Evolutionary conservation across 2,797 vertebrate species (phyloP).

Genomic region (Takifugu rubripes): DNA sequence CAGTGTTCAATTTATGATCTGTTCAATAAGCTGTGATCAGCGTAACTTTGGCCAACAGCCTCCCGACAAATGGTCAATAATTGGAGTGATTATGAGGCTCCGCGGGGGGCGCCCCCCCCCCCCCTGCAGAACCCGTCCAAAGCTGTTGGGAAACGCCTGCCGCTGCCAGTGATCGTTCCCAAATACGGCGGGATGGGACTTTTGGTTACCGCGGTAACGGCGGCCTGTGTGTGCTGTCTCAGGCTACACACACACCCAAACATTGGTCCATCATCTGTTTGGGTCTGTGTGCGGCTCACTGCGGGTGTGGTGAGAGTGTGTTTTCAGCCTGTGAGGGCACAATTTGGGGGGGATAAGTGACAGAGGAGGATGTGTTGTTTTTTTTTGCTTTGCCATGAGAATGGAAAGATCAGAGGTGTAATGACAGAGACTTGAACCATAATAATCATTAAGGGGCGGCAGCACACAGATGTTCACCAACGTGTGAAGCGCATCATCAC

Average conservation of each 20-base stretch:
- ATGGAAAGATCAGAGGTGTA: conserved; percentile 52
- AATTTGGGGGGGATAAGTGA: conserved; percentile 44
- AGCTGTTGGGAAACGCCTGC: conserved; percentile 50
- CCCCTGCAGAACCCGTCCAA: conserved; percentile 21
- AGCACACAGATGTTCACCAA: conserved; percentile 37
- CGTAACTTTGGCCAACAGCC: conserved; percentile 21
- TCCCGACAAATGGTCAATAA: conserved; percentile 31
- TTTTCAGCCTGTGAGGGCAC: conserved; percentile 20
- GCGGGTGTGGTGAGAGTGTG: conserved; percentile 6
- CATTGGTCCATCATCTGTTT: conserved; percentile 47
- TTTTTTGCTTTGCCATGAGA: conserved; percentile 56
- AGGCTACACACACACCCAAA: conserved; percentile 46
- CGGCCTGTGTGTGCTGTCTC: conserved; percentile 38
- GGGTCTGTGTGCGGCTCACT: conserved; percentile 1
- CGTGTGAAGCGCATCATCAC: neutral
- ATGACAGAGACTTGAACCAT: conserved; percentile 65
- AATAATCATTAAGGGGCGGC: conserved; percentile 60
- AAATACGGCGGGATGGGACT: conserved; percentile 45
- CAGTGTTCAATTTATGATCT: conserved; percentile 47
- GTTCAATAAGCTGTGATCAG: conserved; percentile 57
- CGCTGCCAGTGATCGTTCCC: conserved; percentile 60
- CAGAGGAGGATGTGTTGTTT: conserved; percentile 49
- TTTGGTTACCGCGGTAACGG: conserved; percentile 46
- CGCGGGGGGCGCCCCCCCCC: conserved; percentile 4
- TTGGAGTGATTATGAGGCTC: conserved; percentile 36